phyloP scores from a whole-genome alignment of 2,113 vertebrate species.

The Megaceryle torquata region DNA sequence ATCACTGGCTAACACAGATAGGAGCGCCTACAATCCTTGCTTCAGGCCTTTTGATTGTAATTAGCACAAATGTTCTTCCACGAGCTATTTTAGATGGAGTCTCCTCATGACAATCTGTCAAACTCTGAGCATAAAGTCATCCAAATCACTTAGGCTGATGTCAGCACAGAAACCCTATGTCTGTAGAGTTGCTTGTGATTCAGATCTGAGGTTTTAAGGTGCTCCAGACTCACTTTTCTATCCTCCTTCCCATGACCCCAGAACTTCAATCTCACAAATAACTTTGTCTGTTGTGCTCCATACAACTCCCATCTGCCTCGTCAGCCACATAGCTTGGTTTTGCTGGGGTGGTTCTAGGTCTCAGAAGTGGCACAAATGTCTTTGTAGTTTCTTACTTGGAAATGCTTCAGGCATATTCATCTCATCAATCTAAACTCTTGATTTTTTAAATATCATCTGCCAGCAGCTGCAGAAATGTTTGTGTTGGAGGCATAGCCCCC shows the following conservation, averaged over 20 bases:
- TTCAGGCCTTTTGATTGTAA: neutral
- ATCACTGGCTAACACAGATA: neutral
- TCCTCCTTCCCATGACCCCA: neutral
- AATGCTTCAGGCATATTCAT: neutral
- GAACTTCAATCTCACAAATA: neutral
- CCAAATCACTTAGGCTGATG: neutral
- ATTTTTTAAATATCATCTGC: neutral
- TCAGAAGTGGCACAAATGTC: neutral
- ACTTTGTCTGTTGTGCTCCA: neutral
- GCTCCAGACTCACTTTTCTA: neutral
- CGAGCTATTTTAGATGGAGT: neutral
- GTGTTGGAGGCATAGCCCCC: neutral
- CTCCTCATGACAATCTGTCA: neutral
- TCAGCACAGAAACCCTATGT: neutral
- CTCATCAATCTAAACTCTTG: neutral
- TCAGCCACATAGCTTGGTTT: neutral
- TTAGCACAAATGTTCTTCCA: neutral
- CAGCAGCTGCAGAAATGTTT: neutral
- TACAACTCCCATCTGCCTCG: neutral
- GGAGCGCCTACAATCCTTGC: neutral
- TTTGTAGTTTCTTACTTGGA: neutral
- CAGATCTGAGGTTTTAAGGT: neutral
- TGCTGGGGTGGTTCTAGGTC: neutral
- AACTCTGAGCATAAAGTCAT: neutral
- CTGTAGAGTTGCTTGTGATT: neutral